Conservation (phyloP, 1,140 invertebrate genomes). For the Diorhabda sublineata region DNA sequence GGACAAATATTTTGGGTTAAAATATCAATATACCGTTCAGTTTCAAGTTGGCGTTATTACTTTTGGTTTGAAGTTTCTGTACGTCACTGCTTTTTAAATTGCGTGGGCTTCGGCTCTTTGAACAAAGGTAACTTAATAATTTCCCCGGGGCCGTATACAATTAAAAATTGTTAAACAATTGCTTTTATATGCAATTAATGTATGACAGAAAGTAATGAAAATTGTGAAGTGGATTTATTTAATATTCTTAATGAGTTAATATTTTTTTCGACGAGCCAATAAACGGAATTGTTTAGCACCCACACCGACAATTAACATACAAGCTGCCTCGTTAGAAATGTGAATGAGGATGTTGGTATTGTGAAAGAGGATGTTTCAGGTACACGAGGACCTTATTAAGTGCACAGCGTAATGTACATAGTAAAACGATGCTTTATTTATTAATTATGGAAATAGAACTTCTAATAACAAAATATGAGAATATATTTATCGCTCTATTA, state of each 20-base stretch:
- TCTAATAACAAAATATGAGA: too few relatives aligned
- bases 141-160: slow-evolving; percentile 4
- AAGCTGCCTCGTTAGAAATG: background rate
- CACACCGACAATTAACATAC: slow-evolving; percentile 8
- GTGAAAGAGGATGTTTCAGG: too few relatives aligned
- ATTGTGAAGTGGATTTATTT: slow-evolving; percentile 12
- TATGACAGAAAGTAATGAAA: slow-evolving; percentile 13
- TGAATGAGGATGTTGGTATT: background rate
- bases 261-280: background rate
- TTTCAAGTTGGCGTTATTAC: too few relatives aligned
- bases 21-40: too few relatives aligned
- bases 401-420: too few relatives aligned
- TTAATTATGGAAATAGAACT: too few relatives aligned
- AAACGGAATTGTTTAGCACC: slow-evolving; percentile 10
- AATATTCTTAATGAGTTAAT: slow-evolving; percentile 12
- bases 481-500: too few relatives aligned
- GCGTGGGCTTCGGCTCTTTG: slow-evolving; percentile 5
- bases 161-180: slow-evolving; percentile 14
- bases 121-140: background rate
- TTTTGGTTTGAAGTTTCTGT: too few relatives aligned
- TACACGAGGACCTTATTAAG: too few relatives aligned
- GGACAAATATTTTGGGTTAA: too few relatives aligned
- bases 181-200: slow-evolving; percentile 10
- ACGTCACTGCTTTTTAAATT: background rate
- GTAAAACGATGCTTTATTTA: too few relatives aligned